Evolutionary conservation across 2,113 vertebrate genomes (phyloP).

Genomic region (Columba janthina): DNA sequence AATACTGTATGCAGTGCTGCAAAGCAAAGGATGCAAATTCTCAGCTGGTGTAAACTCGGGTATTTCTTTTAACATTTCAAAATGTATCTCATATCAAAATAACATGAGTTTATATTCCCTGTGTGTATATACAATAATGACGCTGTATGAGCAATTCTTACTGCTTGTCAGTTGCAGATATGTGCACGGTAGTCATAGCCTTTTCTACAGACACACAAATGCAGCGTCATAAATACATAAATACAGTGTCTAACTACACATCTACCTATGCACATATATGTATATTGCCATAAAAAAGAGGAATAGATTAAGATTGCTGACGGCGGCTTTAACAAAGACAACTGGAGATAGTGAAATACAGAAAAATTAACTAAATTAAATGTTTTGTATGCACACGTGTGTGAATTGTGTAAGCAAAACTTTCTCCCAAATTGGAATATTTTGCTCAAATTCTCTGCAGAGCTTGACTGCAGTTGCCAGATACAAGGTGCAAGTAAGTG

Average conservation of each 20-base stretch:
- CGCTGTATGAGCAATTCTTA: background rate
- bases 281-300: accelerated
- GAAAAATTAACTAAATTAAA: background rate
- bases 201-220: background rate
- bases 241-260: background rate
- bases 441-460: background rate
- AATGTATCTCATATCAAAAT: background rate
- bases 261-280: accelerated
- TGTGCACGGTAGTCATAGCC: background rate
- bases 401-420: background rate
- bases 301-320: background rate
- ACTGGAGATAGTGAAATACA: background rate
- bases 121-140: background rate
- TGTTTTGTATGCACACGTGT: accelerated
- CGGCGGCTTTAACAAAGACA: background rate
- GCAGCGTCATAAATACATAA: background rate
- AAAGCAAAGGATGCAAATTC: background rate
- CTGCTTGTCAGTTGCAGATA: background rate
- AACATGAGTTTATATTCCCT: background rate
- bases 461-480: background rate
- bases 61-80: background rate
- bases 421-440: background rate
- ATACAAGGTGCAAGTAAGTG: background rate
- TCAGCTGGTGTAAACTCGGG: background rate
- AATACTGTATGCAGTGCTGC: background rate